Evolutionary conservation across 2,797 vertebrate species (phyloP).

Genomic region (Cyprinella venusta): DNA sequence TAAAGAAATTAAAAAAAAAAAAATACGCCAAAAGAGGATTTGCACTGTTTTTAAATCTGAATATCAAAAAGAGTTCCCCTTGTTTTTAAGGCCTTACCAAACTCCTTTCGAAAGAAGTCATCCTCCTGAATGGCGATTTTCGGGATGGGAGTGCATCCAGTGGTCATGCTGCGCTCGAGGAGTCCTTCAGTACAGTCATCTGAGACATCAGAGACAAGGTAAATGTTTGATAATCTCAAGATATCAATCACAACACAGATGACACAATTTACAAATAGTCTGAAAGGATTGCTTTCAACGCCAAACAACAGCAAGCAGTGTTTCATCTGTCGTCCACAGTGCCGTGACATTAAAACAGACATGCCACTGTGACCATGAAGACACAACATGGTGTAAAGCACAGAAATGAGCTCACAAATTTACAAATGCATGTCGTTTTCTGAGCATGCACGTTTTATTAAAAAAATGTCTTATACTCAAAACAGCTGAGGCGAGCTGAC

Average conservation of each 20-base stretch:
- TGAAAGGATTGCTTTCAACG: conserved; percentile 12
- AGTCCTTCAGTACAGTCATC: conserved; percentile 65
- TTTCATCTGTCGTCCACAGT: conserved; percentile 14
- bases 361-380: conserved; percentile 32
- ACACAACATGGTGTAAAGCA: conserved; percentile 24
- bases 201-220: conserved; percentile 47
- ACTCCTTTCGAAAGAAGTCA: conserved; percentile 66
- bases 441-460: conserved; percentile 28
- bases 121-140: conserved; percentile 80
- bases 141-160: conserved; percentile 72
- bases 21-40: too few species aligned
- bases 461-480: not conserved
- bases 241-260: conserved; percentile 20
- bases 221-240: conserved; percentile 13
- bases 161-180: conserved; percentile 67
- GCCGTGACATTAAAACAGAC: conserved; percentile 17
- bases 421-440: not conserved
- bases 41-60: not conserved
- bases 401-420: not conserved
- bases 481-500: conserved; percentile 21
- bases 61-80: not conserved
- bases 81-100: conserved; percentile 66
- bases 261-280: conserved; percentile 18
- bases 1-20: too few species aligned
- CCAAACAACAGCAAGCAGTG: conserved; percentile 42